phyloP scores from a whole-genome alignment of 2,888 invertebrate genomes.

The Cryptophagus acutangulus region DNA sequence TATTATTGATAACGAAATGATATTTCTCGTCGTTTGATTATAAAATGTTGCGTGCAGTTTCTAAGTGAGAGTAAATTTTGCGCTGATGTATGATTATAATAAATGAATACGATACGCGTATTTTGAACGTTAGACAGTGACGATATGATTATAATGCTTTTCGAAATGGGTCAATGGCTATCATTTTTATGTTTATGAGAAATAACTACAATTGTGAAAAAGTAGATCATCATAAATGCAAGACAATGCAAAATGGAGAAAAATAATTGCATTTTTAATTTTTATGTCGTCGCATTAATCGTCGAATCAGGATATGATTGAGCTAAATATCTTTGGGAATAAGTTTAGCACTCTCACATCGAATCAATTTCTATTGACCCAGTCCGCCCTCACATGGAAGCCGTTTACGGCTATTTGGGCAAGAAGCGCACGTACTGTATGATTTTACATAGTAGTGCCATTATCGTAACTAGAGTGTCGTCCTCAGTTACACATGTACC shows the following conservation, averaged over 20 bases:
- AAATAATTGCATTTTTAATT: no score
- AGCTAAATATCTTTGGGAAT: no score
- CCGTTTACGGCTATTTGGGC: conserved; percentile 18
- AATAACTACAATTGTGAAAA: background rate
- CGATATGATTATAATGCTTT: background rate
- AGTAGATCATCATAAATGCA: background rate
- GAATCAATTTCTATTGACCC: no score
- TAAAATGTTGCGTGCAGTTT: conserved; percentile 4
- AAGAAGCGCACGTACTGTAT: conserved; percentile 15
- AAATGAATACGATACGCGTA: conserved; percentile 3
- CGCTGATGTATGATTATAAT: no score
- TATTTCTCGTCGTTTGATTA: conserved; percentile 4
- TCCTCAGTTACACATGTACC: conserved; percentile 3
- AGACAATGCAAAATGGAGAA: conserved; percentile 3
- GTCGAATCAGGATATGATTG: no score
- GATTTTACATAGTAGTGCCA: conserved; percentile 4
- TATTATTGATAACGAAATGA: background rate
- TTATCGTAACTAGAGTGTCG: conserved; percentile 11
- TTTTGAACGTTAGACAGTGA: conserved; percentile 6
- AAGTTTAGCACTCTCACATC: no score
- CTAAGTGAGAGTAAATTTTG: conserved; percentile 8
- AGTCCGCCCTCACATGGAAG: no score
- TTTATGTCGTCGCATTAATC: no score
- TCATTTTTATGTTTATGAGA: conserved; percentile 3
- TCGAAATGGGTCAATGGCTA: conserved; percentile 5